Evolutionary conservation across 37 sponge, comb jelly and placozoan species (phyloP), one percentile per base, ranked within the genome.

Genomic region (Mnemiopsis leidyi): DNA sequence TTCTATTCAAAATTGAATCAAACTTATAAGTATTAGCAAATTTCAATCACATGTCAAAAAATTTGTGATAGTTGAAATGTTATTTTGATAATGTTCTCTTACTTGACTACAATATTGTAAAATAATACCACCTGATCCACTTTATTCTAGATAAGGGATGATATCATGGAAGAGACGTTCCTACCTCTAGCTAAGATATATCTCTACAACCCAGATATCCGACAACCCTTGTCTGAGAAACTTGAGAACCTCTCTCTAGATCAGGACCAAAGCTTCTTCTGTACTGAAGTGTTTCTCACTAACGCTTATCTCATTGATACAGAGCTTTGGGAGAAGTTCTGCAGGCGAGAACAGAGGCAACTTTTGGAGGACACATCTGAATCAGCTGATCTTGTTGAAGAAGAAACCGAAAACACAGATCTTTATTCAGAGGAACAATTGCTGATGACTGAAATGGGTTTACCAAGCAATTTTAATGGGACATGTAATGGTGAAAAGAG

Each of bases 301-400:
- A 85, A 85, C 61, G 61, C 48, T n/a, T 85, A 85, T 39, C 24
- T 85, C 2, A 40, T 85, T 40, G 90, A 85, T 40, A 85, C 40
- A 7, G 61, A 38, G 21, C 90, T 85, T 40, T 85, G 40, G 40
- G 90, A 85, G 30, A 35, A 26, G 40, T 16, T 85, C 25, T 40
- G 61, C 48, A 85, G 39, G 39, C 39, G 61, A 3, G 37, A 34
- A 1, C 13, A 82, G 23, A 82, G 82, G 36, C 21, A 39, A 3
- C 90, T 36, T 23, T 16, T 32, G 30, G 61, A 39, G 1, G 79
- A 28, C 1, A 18, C 26, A 26, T 2, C 20, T 32, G 36, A 32
- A 32, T 77, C 79, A 2, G 9, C 61, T 18, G 61, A 48, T 48
- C 5, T 48, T 48, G 21, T 31, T 7, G 36, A 77, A 1, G 20